These are phyloP conservation scores for Pangasius sanitwongsei DNA, from an alignment of 2,797 vertebrate species.

Conservation along the genomic window DNA sequence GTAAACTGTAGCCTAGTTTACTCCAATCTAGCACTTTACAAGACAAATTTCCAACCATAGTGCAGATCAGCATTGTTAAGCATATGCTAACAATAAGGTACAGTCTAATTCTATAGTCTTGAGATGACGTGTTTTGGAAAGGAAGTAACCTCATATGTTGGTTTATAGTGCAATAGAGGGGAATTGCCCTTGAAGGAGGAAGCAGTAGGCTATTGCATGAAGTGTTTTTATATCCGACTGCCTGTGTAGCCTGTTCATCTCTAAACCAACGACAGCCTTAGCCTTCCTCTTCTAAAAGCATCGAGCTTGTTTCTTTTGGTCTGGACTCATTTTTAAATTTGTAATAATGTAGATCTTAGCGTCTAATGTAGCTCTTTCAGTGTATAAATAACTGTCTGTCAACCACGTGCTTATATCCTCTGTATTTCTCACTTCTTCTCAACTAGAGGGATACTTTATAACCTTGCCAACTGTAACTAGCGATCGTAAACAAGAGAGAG, in stretches of 20 bases:
- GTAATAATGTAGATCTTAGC: neutral
- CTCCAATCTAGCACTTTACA: neutral
- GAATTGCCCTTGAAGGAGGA: slow-evolving; percentile 28
- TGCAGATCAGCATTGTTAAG: neutral
- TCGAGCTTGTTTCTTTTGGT: neutral
- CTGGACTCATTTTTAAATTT: too few species aligned
- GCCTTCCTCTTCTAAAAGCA: neutral
- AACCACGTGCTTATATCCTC: neutral
- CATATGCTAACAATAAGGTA: neutral
- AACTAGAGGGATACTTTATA: neutral
- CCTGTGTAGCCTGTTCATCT: neutral
- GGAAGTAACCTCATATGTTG: neutral
- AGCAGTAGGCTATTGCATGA: neutral
- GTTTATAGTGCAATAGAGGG: neutral
- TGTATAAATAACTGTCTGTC: neutral
- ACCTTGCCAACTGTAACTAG: neutral
- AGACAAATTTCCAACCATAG: neutral
- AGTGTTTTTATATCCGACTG: neutral
- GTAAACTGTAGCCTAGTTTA: neutral
- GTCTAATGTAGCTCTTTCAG: neutral
- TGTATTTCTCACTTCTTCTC: too few species aligned
- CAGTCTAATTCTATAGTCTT: neutral
- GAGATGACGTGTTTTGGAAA: neutral
- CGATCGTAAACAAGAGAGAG: slow-evolving; percentile 19
- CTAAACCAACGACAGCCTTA: too few species aligned